phyloP scores from a whole-genome alignment of 2,888 invertebrate genomes.

The Drosophila greeni region DNA sequence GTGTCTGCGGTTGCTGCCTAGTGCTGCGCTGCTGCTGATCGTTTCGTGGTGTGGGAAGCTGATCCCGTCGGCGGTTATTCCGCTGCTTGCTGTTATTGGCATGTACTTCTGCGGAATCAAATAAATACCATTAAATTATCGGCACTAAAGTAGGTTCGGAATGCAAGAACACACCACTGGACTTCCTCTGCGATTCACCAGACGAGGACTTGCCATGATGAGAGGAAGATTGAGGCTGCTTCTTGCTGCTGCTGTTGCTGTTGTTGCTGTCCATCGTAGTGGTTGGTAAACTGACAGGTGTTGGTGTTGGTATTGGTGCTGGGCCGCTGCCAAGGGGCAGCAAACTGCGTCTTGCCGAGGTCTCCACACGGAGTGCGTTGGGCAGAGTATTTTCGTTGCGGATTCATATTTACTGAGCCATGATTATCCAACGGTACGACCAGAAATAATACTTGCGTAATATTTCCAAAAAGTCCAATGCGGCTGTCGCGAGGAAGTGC shows the following conservation, averaged over 20 bases:
- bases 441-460: constrained; percentile 74
- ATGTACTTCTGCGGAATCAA: constrained; percentile 61
- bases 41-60: constrained; percentile 81
- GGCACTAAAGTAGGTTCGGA: background rate
- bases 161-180: constrained; percentile 73
- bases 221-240: constrained; percentile 85
- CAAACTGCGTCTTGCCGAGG: constrained; percentile 66
- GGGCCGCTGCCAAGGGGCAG: constrained; percentile 55
- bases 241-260: constrained; percentile 82
- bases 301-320: constrained; percentile 40
- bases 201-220: constrained; percentile 83
- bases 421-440: constrained; percentile 75
- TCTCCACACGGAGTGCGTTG: constrained; percentile 78
- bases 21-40: constrained; percentile 77
- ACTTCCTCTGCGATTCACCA: constrained; percentile 82
- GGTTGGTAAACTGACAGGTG: constrained; percentile 78
- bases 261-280: constrained; percentile 69
- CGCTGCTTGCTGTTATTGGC: constrained; percentile 65
- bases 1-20: constrained; percentile 81
- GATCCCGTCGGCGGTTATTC: constrained; percentile 76
- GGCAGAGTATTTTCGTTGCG: constrained; percentile 72
- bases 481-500: constrained; percentile 44
- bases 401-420: constrained; percentile 79
- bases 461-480: constrained; percentile 68
- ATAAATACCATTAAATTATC: background rate